Base-by-base conservation (phyloP, 2,888 invertebrate genomes). In the Macrophya annulata region DNA sequence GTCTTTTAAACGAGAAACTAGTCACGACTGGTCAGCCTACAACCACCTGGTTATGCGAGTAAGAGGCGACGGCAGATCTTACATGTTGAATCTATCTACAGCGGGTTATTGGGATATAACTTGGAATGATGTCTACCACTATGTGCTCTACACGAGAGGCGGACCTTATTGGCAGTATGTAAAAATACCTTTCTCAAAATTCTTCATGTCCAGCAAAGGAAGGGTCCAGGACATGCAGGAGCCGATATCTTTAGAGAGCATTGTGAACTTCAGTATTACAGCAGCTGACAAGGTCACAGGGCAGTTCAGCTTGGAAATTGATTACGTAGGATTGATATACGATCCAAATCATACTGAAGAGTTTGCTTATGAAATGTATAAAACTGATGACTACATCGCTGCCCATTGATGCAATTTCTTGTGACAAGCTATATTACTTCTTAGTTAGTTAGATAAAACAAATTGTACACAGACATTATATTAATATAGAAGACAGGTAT, bases 161-260 rank as follows among this genome's bases (percentile, higher is more conserved):
- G 99, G 99, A 0, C 99, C 99, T 0, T 99, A 99, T 93, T 99
- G 99, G 99, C 99, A 99, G 94, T 88, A 89, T 86, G 95, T 96
- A 68, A 94, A 97, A 97, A 97, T 99, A 90, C 99, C 99, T 1
- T 98, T 99, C 94, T 98, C 99, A 12, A 99, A 98, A 93, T 99
- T 99, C 92, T 96, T 97, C 88, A 93, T 98, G 55, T 95, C 96
- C 4, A 96, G 96, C 4, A 98, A 98, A 94, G 99, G 99, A 3
- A 94, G 97, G 37, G 93, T 98, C 51, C 99, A 99, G 94, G 98
- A 99, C 92, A 95, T 94, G 84, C 99, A 99, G 92, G 92, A 89
- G 37, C 93, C 95, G 4, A 93, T 98, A 72, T 94, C 95, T 0
- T 90, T 96, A 48, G 93, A 96, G 88, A 94, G 92, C 89, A 94